Evolutionary conservation across 2,113 vertebrate species (phyloP).

Genomic region (Heteronetta atricapilla): DNA sequence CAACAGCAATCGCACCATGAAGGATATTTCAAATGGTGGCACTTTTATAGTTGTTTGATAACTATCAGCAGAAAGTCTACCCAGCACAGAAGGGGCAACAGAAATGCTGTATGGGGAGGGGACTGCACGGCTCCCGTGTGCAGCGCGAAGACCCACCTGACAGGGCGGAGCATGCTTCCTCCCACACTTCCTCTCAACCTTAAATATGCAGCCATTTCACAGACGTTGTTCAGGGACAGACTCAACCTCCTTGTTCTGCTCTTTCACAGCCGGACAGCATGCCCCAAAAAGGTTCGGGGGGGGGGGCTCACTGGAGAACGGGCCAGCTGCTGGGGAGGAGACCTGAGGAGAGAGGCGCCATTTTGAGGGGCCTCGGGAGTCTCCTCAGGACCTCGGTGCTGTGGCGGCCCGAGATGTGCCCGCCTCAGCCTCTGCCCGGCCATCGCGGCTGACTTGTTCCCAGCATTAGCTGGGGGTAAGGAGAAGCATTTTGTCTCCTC

Average conservation of each 20-base stretch:
- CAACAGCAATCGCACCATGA: neutral
- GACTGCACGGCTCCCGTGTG: rapidly evolving
- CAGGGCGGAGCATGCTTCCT: neutral
- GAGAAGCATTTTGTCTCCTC: too few relatives aligned
- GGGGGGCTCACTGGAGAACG: neutral
- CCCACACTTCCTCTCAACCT: neutral
- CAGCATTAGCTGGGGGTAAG: neutral
- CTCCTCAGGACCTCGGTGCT: neutral
- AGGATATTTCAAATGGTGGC: neutral
- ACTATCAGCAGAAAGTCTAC: neutral
- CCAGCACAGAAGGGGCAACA: neutral
- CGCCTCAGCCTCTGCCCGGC: rapidly evolving
- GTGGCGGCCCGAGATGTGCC: rapidly evolving
- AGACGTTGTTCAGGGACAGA: neutral
- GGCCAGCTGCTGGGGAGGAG: rapidly evolving
- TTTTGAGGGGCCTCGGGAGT: rapidly evolving
- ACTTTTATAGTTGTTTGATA: neutral
- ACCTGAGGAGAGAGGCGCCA: neutral
- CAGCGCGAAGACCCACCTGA: neutral
- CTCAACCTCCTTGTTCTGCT: too few relatives aligned
- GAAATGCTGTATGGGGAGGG: neutral
- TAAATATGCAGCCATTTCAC: neutral
- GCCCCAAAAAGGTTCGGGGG: rapidly evolving
- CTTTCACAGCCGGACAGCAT: neutral
- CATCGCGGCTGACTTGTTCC: rapidly evolving